Evolutionary conservation across 1,140 invertebrate species (phyloP), one percentile per base, ranked within the genome.

Genomic region (Neuroterus valhalla): DNA sequence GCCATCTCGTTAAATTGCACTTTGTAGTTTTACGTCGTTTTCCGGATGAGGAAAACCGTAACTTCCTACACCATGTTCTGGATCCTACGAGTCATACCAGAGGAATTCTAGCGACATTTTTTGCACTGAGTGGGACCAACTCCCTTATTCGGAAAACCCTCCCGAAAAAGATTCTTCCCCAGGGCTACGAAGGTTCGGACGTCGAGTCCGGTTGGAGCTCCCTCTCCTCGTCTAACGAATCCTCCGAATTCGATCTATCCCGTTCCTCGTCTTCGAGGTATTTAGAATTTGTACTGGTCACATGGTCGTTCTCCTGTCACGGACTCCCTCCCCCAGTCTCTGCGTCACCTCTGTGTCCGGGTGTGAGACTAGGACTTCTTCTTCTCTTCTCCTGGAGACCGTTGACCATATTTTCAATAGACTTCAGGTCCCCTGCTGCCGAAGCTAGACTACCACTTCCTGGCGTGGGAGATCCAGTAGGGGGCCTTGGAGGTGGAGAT

Each of bases 321-420:
- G 89, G 88, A 86, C 88, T 89, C 87, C 87, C 87, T 19, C 85
- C 88, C 0, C 79, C 81, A 17, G 83, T 82, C 23, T 87, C 85
- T 46, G 80, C 77, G 62, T 84, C 86, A 50, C 84, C 85, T 11
- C 87, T 81, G 70, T 86, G 86, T 0, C 81, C 86, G 11, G 85
- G 85, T 66, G 84, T 87, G 43, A 84, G 50, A 48, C 84, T 87
- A 1, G 85, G 88, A 66, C 86, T 89, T 31, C 84, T 73, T 45
- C 84, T 77, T 43, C 86, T 82, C 70, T 95, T 94, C 62, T 95
- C 93, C 87, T 98, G 96, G 31, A 98, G 90, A 1, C 96, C 97
- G 89, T 98, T 98, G 75, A 98, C 96, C 97, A 98, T 98, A 86
- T 97, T 97, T 89, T 98, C 97, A 89, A 98, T 98, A 88, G 94